Evolutionary conservation across 2,888 invertebrate species (phyloP).

Genomic region (Pogonocherus hispidulus): DNA sequence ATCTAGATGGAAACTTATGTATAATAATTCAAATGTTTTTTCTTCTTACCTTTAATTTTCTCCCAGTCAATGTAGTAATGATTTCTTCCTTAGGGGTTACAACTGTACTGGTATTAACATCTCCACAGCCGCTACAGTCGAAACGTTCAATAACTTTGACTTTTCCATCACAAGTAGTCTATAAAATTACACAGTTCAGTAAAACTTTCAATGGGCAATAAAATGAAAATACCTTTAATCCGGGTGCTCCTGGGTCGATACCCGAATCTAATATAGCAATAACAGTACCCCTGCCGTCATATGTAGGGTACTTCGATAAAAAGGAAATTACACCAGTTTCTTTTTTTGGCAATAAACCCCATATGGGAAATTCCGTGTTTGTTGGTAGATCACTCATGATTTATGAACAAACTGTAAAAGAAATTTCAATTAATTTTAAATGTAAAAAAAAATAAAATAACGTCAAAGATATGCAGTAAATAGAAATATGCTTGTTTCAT

Average conservation of each 20-base stretch:
- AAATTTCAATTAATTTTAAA: conserved; percentile 16
- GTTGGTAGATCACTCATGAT: conserved; percentile 45
- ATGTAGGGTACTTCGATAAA: conserved; percentile 88
- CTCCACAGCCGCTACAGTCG: conserved; percentile 97
- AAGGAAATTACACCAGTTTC: conserved; percentile 93
- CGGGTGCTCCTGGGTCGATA: conserved; percentile 95
- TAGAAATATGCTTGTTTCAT: background rate
- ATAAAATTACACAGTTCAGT: too few relatives aligned
- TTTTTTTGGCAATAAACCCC: conserved; percentile 91
- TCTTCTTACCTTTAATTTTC: conserved; percentile 83
- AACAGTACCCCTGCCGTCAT: conserved; percentile 91
- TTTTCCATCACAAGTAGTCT: conserved; percentile 91
- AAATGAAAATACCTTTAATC: conserved; percentile 83
- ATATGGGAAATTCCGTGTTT: conserved; percentile 78
- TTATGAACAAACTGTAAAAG: conserved; percentile 15
- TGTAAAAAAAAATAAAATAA: background rate
- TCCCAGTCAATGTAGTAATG: conserved; percentile 89
- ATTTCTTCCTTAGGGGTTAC: conserved; percentile 78
- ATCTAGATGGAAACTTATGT: conserved; percentile 72
- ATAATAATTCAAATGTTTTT: background rate
- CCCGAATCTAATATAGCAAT: conserved; percentile 99
- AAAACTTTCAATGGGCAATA: background rate
- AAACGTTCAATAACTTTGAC: conserved; percentile 94
- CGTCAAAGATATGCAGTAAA: background rate
- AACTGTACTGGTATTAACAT: conserved; percentile 90